Evolutionary conservation across 37 sponge, comb jelly and placozoan genomes (phyloP).

Genomic region (Crambe crambe): DNA sequence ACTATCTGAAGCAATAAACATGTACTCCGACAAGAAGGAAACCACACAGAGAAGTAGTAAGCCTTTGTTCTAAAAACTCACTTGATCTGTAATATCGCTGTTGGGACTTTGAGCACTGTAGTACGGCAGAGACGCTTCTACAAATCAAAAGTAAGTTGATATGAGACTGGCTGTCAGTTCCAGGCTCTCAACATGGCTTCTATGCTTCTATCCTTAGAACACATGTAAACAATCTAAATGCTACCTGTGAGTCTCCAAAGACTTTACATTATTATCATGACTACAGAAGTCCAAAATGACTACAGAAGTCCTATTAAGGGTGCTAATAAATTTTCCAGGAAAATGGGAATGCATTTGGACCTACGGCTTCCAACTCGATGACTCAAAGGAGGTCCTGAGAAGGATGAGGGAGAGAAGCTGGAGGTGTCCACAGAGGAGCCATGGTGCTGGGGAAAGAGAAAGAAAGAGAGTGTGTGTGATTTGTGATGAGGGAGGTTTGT

Average conservation of each 20-base stretch:
- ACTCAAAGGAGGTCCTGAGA: slow-evolving; percentile 51
- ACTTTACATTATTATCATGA: too few relatives aligned
- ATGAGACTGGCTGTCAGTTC: too few relatives aligned
- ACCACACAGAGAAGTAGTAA: too few relatives aligned
- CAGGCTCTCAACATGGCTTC: too few relatives aligned
- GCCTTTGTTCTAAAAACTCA: slow-evolving; percentile 7
- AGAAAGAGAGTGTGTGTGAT: background rate
- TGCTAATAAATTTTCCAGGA: too few relatives aligned
- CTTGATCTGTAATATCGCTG: slow-evolving; percentile 51
- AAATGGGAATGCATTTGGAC: slow-evolving; percentile 2
- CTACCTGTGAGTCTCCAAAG: too few relatives aligned
- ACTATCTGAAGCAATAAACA: too few relatives aligned
- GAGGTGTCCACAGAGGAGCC: slow-evolving; percentile 21
- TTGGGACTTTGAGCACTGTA: slow-evolving; percentile 21
- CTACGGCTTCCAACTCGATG: slow-evolving; percentile 38
- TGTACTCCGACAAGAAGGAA: too few relatives aligned
- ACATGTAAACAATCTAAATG: too few relatives aligned
- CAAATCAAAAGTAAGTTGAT: background rate
- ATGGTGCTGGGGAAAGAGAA: slow-evolving; percentile 18
- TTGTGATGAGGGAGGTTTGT: background rate
- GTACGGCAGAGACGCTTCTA: slow-evolving; percentile 12
- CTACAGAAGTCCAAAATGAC: too few relatives aligned
- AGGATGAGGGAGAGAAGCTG: slow-evolving; percentile 60
- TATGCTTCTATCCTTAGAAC: too few relatives aligned
- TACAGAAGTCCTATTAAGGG: too few relatives aligned